Conservation (phyloP, 1,140 invertebrate species). For the Steinernema khuongi region DNA sequence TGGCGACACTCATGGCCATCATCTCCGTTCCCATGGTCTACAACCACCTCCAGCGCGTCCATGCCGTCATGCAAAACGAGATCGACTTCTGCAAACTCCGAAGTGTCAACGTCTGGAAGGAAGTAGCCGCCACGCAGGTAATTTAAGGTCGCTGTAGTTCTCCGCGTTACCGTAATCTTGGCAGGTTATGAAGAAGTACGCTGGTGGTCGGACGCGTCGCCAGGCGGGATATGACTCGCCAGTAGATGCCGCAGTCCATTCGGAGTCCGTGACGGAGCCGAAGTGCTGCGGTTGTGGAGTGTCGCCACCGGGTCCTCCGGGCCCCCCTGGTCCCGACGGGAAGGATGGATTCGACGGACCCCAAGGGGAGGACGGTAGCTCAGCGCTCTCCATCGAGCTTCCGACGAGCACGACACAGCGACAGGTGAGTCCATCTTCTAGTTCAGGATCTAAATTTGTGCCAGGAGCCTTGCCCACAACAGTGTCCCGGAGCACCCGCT, state of each 20-base stretch:
- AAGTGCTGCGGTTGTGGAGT: not conserved
- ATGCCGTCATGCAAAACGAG: not conserved
- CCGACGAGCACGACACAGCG: not conserved
- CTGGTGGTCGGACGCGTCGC: not conserved
- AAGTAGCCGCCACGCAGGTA: not conserved
- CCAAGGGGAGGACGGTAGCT: not conserved
- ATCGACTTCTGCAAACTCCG: conserved; percentile 1
- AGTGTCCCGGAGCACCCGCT: not conserved
- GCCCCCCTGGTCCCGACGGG: not conserved
- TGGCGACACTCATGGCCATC: conserved; percentile 29
- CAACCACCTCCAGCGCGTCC: not conserved
- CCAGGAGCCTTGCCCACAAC: not conserved
- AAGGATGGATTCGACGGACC: not conserved
- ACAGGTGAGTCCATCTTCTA: not conserved
- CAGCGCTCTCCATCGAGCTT: not conserved
- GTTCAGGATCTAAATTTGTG: not conserved
- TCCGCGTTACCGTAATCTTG: not conserved
- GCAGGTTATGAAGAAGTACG: conserved; percentile 19
- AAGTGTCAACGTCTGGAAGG: not conserved
- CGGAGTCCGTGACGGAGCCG: not conserved
- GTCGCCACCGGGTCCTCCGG: not conserved
- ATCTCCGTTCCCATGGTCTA: not conserved
- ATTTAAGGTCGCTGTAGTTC: not conserved
- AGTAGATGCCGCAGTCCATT: not conserved
- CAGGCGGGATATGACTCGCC: not conserved